Percentiles rank a stretch among this genome's conserved stretches.
Evolutionary conservation across 1,140 invertebrate species (phyloP).

Genomic region (Cydia pomonella): DNA sequence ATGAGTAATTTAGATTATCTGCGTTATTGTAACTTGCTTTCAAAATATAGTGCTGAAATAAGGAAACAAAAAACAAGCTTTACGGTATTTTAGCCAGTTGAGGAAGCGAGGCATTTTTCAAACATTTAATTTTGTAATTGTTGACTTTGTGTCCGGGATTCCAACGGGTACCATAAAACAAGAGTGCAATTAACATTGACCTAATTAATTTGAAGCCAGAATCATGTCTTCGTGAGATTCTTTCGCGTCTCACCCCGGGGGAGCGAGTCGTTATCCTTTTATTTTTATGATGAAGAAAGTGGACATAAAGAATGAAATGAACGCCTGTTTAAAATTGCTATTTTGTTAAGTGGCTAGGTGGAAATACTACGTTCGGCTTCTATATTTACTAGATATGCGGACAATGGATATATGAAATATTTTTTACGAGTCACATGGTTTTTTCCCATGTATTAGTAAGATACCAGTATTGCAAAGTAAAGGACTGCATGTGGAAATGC

Average conservation of each 20-base stretch:
- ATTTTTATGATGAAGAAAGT: conserved; percentile 30
- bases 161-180: conserved; percentile 26
- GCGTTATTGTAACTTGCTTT: not conserved
- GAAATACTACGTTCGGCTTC: no score
- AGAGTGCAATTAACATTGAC: conserved; percentile 32
- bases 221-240: conserved; percentile 19
- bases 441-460: no score
- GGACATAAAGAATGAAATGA: conserved; percentile 24
- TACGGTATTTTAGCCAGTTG: not conserved
- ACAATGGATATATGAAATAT: no score
- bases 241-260: conserved; percentile 5
- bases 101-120: not conserved
- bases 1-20: no score
- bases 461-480: no score
- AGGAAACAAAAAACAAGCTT: not conserved
- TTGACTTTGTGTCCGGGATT: conserved; percentile 25
- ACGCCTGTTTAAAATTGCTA: conserved; percentile 26
- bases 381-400: no score
- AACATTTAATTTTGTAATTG: conserved; percentile 21
- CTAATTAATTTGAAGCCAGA: conserved; percentile 31
- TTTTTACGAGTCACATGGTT: no score
- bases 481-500: no score
- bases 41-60: not conserved
- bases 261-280: conserved; percentile 29
- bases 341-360: not conserved